Base-by-base conservation (phyloP, 1,140 invertebrate species). In the Chionoecetes opilio region DNA sequence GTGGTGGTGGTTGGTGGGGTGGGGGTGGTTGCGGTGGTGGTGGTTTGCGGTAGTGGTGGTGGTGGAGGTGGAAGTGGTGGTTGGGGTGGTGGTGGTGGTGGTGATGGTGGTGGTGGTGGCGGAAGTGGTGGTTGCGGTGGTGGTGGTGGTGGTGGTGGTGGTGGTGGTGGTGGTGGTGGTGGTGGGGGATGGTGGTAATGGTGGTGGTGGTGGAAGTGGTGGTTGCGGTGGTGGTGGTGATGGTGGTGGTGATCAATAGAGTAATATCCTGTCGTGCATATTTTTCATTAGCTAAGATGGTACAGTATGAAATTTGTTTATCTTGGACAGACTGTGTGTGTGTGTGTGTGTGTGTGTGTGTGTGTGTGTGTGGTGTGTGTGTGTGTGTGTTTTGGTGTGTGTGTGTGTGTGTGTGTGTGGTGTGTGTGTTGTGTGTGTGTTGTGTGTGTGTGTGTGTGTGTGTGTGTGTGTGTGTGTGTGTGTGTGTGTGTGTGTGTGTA, bases 331-430 rank as follows among this genome's bases (percentile, higher is more conserved):
- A n/a, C n/a, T 75, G 63, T 8, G 63, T 75, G 63, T 14, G 53
- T 8, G n/a, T 75, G 63, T 75, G 63, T 75, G 63, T 75, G 63
- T 75, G 63, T 75, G 63, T 75, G 63, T 75, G 63, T 75, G 63
- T 75, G 63, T 75, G 63, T 75, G 63, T 75, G 63, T 75, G 63
- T 75, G n/a, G 63, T 75, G 63, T 75, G 63, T 75, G 63, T 75
- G 63, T 75, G 63, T 75, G 63, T 75, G 63, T 75, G 63, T 75
- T n/a, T n/a, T n/a, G n/a, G 63, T 75, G 63, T 75, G 63, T 75
- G 63, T 75, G 8, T 0, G 63, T 21, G 63, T 75, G n/a, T n/a
- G n/a, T 75, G 21, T 75, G 6, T 75, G 26, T 3, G 26, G 63
- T 8, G 63, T 75, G 63, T 14, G 53, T 8, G 6, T 75, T 75